A percentile compares a stretch with the other conserved stretches of the same genome.
Conservation (phyloP, 2,888 invertebrate species). For the Drosophila aldrichi region DNA sequence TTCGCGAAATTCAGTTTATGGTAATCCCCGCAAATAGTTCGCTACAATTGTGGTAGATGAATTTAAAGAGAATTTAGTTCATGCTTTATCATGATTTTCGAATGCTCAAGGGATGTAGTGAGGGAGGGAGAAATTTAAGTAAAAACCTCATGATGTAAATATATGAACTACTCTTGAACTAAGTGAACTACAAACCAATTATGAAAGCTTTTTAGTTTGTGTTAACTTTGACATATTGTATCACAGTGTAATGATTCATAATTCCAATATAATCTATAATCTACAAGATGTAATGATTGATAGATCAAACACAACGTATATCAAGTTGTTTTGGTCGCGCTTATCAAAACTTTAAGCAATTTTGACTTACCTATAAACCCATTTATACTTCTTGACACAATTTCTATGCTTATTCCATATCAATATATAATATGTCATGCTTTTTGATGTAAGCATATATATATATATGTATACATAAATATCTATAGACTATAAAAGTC, state of each 20-base stretch:
- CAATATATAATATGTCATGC: background rate
- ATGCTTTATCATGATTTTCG: background rate
- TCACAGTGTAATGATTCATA: background rate
- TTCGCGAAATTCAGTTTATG: constrained; percentile 6
- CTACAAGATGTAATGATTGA: no score
- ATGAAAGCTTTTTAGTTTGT: background rate
- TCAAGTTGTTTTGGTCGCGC: background rate
- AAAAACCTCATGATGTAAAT: no score
- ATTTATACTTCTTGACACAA: background rate
- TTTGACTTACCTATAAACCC: background rate
- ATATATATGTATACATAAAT: background rate
- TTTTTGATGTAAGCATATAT: background rate
- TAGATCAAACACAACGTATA: background rate
- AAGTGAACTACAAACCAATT: background rate
- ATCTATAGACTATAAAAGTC: constrained; percentile 8
- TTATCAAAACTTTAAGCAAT: no score
- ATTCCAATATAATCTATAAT: background rate
- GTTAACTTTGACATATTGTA: background rate
- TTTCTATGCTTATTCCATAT: background rate
- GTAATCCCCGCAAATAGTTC: constrained; percentile 1
- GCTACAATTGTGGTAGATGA: background rate
- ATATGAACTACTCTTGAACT: no score
- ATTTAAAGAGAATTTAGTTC: background rate
- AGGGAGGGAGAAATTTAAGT: no score
- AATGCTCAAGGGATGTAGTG: no score